These are phyloP conservation scores for Smutsia gigantea DNA, from an alignment of 2,797 vertebrate species.

Conservation along the genomic window DNA sequence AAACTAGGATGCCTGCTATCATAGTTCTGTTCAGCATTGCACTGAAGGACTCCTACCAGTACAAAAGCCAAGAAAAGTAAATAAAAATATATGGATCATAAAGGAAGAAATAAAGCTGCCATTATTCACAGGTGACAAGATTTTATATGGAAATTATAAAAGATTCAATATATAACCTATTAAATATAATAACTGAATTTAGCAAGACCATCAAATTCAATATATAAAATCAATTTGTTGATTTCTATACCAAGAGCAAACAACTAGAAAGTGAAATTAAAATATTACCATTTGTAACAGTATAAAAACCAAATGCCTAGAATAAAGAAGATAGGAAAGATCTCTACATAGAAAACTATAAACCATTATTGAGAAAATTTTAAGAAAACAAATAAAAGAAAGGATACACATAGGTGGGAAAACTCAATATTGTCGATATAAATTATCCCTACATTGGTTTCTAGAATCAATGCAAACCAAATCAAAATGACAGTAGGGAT, in stretches of 20 bases:
- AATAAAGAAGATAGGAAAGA: neutral
- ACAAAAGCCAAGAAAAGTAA: neutral
- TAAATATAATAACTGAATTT: neutral
- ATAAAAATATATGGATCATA: neutral
- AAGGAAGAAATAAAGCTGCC: neutral
- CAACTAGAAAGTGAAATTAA: slow-evolving; percentile 6
- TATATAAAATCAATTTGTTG: neutral
- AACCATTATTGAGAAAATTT: neutral
- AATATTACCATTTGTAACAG: neutral
- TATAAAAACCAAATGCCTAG: slow-evolving; percentile 6
- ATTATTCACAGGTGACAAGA: neutral
- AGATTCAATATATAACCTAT: neutral
- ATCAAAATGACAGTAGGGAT: neutral
- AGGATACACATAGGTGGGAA: neutral
- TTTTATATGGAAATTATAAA: neutral
- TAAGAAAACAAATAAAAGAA: neutral
- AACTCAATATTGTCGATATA: neutral
- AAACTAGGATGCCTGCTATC: neutral
- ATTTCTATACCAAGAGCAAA: neutral
- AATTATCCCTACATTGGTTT: neutral
- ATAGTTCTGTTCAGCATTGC: neutral
- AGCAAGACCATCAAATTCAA: neutral
- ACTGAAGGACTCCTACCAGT: neutral
- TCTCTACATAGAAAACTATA: neutral
- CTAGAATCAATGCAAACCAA: neutral